A percentile compares a stretch with the other conserved stretches of the same genome.
Conservation (phyloP, 2,113 vertebrate genomes). For the Laterallus jamaicensis region DNA sequence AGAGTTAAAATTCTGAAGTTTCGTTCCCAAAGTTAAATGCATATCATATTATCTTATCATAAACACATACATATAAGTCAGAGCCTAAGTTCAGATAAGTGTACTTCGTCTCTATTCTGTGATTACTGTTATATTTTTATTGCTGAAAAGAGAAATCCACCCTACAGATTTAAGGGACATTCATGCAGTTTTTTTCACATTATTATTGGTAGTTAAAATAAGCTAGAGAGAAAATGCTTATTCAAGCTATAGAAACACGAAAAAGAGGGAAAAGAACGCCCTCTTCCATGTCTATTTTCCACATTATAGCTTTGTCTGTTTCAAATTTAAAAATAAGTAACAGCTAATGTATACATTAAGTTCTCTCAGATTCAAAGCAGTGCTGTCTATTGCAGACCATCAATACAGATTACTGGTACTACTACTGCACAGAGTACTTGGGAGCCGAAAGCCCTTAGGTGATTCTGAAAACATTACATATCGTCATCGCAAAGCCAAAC, state of each 20-base stretch:
- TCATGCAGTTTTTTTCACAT: neutral
- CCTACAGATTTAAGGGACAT: neutral
- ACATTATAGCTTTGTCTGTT: conserved; percentile 5
- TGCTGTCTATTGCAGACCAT: neutral
- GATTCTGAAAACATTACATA: neutral
- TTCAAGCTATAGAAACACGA: neutral
- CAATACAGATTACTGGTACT: neutral
- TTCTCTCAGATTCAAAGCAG: neutral
- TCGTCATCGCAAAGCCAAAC: neutral
- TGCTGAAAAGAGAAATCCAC: neutral
- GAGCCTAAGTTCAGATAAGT: neutral
- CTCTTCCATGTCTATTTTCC: neutral
- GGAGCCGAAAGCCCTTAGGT: neutral
- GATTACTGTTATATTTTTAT: neutral
- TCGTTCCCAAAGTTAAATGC: neutral
- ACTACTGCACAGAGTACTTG: fast-evolving
- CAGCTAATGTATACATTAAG: neutral
- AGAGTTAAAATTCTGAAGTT: neutral
- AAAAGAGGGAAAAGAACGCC: neutral
- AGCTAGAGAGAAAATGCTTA: neutral
- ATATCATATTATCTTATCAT: neutral
- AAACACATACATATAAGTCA: neutral
- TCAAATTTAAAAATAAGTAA: neutral
- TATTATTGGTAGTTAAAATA: neutral
- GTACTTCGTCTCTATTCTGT: neutral